Evolutionary conservation across 2,113 vertebrate genomes (phyloP), one percentile per base, ranked within the genome.

Genomic region (Burhinus oedicnemus): DNA sequence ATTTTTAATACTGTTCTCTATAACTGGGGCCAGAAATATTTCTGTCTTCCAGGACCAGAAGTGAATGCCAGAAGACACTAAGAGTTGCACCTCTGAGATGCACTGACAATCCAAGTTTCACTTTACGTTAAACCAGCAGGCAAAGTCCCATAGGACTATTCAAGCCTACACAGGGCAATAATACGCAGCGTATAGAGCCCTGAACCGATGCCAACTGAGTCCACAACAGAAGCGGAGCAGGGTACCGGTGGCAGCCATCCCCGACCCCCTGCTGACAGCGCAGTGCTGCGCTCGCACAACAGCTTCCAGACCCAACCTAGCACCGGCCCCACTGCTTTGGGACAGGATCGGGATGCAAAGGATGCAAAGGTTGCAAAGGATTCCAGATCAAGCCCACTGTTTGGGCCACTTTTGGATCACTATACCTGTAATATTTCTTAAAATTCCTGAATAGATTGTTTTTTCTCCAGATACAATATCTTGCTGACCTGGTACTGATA

Each of bases 401-500:
- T 75, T 26, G 15, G 19, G 19, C 6, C 11, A 27, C 22, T 64
- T 92, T 47, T 25, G 11, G 26, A 83, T 60, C 13, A 72, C 18
- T 42, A 9, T 29, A 40, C 14, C 52, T 61, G 61, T 78, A 92
- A 70, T 45, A 5, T 58, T 97, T 93, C 79, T 85, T 87, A 90
- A 91, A 96, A 95, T 92, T 93, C 66, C 70, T 52, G 49, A 87
- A 58, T 11, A 78, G 51, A 66, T 74, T 78, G 38, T 8, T 72
- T 75, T 80, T 54, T 7, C 40, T 76, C 60, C 42, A 58, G 69
- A 71, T 70, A 20, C 3, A 8, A 4, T 95, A 82, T 85, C 87
- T 97, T 97, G 69, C 80, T 89, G 79, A 94, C 38, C 72, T 94
- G 74, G 62, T 94, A 91, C 54, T 93, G 34, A 85, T 89, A 47